Evolutionary conservation across 1,140 invertebrate species (phyloP), one percentile per base, ranked within the genome.

Genomic region (Drusus annulatus): DNA sequence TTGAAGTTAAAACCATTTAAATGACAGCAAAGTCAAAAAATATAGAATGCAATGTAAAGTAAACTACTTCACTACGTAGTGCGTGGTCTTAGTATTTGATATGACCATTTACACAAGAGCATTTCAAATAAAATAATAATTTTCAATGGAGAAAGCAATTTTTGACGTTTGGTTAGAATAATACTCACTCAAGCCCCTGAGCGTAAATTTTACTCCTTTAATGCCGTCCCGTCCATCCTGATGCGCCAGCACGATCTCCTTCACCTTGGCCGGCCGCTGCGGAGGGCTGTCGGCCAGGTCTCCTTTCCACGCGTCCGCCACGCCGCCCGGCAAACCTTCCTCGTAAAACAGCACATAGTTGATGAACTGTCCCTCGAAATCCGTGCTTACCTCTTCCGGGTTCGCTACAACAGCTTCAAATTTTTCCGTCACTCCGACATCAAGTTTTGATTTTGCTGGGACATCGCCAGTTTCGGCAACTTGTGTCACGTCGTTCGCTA

Each of bases 271-370:
- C 17, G 63, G 60, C 31, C 31, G 15, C 13, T 60, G 17, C 8
- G 74, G 36, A 0, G 28, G 74, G 45, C 65, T 36, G 7, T 80
- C 54, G 16, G 50, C 56, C 23, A 52, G 50, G 17, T 36, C 60
- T 3, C 60, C 77, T 21, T 69, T 28, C 78, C 74, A 77, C 7
- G 23, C n/a, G 19, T 78, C 69, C 60, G 65, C 23, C 50, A 65
- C 60, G 85, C 86, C 73, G 80, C 84, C 87, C 2, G 85, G 81
- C 3, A 84, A 79, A 0, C 89, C 88, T 68, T 88, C 86, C 58
- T 90, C 88, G 21, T 89, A 89, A 79, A 87, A 90, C 28, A 90
- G 76, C 0, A 89, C 87, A 74, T 89, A 90, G 5, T 86, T 88
- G 8, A 89, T 86, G 60, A 86, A 85, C 0, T 86, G 86, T 5